Evolutionary conservation across 2,113 vertebrate genomes (phyloP).

Genomic region (Pao palembangensis): DNA sequence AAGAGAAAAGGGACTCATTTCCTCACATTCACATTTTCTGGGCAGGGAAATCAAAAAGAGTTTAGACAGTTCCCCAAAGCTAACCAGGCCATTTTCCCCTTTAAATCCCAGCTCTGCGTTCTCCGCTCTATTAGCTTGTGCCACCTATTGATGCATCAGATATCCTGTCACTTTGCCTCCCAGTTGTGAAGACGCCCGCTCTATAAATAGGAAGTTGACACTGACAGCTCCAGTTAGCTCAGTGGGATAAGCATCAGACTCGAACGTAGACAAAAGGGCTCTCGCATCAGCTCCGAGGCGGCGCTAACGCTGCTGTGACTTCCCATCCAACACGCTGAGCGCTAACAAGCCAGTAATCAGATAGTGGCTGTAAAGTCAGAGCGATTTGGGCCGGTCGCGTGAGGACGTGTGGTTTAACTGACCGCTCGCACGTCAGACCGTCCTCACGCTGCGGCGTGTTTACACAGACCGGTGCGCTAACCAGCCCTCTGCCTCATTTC

Average conservation of each 20-base stretch:
- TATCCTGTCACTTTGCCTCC: constrained; percentile 56
- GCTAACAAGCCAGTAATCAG: constrained; percentile 50
- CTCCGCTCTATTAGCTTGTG: constrained; percentile 20
- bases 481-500: constrained; percentile 7
- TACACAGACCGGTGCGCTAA: neutral
- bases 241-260: constrained; percentile 58
- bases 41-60: neutral
- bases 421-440: constrained; percentile 16
- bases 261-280: constrained; percentile 59
- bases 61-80: too few species aligned
- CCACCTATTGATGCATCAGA: constrained; percentile 43
- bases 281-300: constrained; percentile 38
- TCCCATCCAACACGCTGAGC: constrained; percentile 28
- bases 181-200: constrained; percentile 48
- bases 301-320: constrained; percentile 6
- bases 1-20: too few species aligned
- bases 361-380: constrained; percentile 38
- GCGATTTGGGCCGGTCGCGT: constrained; percentile 24
- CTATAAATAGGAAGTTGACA: constrained; percentile 69
- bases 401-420: constrained; percentile 11
- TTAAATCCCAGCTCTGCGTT: constrained; percentile 3
- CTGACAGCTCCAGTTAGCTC: constrained; percentile 67
- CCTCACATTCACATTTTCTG: too few species aligned
- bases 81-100: neutral
- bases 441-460: neutral